phyloP scores from a whole-genome alignment of 2,797 vertebrate genomes.

The Eleutherodactylus coqui region DNA sequence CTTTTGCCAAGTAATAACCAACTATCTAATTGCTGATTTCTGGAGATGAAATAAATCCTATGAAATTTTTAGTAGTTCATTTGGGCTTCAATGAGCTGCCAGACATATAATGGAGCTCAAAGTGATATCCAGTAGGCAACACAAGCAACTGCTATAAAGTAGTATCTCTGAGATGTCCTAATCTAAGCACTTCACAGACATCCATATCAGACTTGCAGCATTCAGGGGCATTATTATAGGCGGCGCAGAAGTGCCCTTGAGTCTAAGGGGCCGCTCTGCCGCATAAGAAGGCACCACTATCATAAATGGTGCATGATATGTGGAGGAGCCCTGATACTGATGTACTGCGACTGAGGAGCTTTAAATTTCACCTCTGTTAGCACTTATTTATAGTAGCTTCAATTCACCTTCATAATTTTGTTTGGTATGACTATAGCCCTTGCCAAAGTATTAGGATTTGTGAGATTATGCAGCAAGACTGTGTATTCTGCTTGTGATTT shows the following conservation, averaged over 20 bases:
- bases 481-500: conserved; percentile 10
- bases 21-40: conserved; percentile 4
- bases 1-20: background rate
- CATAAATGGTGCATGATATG: background rate
- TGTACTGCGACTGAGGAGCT: background rate
- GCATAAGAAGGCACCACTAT: background rate
- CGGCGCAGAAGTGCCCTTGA: no score
- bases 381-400: background rate
- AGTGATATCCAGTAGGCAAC: background rate
- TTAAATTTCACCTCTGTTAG: background rate
- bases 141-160: background rate
- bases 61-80: conserved; percentile 12
- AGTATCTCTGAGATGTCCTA: background rate
- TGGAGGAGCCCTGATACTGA: background rate
- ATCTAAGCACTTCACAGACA: background rate
- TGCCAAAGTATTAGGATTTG: background rate
- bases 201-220: background rate
- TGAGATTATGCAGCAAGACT: background rate
- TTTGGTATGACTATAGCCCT: background rate
- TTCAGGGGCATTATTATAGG: no score
- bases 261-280: background rate
- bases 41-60: background rate
- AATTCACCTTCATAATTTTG: background rate
- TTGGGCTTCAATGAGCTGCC: background rate
- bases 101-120: background rate